These are phyloP conservation scores for Dione vanillae DNA, from an alignment of 2,888 invertebrate genomes.

Conservation along the genomic window DNA sequence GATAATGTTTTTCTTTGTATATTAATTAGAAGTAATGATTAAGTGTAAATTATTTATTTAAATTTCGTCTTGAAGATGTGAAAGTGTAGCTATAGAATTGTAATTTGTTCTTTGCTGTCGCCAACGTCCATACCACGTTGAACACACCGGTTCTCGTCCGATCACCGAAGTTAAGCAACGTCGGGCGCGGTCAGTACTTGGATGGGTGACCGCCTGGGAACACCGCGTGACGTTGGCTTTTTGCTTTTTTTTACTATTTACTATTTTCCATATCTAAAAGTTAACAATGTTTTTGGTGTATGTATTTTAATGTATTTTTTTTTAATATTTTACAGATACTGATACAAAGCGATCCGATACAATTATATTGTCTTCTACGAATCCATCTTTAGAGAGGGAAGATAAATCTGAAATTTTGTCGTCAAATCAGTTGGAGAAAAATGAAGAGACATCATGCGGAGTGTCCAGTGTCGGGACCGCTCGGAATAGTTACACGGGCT, in stretches of 20 bases:
- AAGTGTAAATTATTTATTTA: too few relatives aligned
- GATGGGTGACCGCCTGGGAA: constrained; percentile 67
- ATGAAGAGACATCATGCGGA: constrained; percentile 54
- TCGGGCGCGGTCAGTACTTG: constrained; percentile 55
- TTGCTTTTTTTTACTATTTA: too few relatives aligned
- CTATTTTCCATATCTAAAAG: too few relatives aligned
- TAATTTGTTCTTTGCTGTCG: too few relatives aligned
- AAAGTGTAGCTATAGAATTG: too few relatives aligned
- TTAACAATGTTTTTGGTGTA: too few relatives aligned
- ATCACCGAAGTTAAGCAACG: constrained; percentile 63
- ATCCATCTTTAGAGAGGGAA: constrained; percentile 50
- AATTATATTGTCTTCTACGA: constrained; percentile 50
- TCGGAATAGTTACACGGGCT: constrained; percentile 58
- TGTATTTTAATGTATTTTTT: not conserved
- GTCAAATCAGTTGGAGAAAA: constrained; percentile 44
- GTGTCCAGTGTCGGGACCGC: constrained; percentile 53
- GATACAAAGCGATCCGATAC: constrained; percentile 51
- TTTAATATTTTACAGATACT: constrained; percentile 39
- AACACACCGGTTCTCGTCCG: constrained; percentile 56
- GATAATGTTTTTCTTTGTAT: too few relatives aligned
- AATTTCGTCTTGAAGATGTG: too few relatives aligned
- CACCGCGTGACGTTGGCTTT: constrained; percentile 51
- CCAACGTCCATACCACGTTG: constrained; percentile 50
- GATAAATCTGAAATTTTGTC: constrained; percentile 48
- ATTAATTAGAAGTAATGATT: too few relatives aligned